These are phyloP conservation scores for Ctenodactylus gundi DNA, from an alignment of 2,113 vertebrate species.

Conservation along the genomic window DNA sequence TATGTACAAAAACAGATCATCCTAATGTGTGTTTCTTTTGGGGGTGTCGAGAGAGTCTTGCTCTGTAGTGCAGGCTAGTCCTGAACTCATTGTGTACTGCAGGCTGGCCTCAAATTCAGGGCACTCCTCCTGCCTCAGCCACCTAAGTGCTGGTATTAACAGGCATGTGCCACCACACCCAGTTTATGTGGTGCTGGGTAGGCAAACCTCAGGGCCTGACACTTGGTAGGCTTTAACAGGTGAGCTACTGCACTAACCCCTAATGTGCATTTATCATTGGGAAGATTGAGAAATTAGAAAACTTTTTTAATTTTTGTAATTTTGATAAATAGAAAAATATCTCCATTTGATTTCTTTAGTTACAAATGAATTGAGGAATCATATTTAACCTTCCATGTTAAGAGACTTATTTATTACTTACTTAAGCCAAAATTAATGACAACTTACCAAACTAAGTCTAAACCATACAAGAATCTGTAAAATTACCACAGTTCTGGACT, in stretches of 20 bases:
- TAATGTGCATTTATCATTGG: neutral
- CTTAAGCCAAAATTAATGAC: neutral
- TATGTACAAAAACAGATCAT: neutral
- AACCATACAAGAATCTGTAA: neutral
- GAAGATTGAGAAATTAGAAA: neutral
- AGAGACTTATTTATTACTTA: neutral
- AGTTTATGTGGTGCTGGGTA: too few relatives aligned
- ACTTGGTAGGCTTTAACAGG: too few relatives aligned
- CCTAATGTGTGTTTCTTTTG: neutral
- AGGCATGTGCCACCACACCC: too few relatives aligned
- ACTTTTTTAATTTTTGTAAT: neutral
- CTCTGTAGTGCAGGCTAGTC: too few relatives aligned
- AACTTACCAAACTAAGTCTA: neutral
- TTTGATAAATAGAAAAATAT: neutral
- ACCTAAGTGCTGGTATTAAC: too few relatives aligned
- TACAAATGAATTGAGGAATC: neutral
- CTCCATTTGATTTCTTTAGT: neutral
- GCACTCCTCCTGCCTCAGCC: too few relatives aligned
- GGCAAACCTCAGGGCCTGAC: too few relatives aligned
- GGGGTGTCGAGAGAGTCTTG: too few relatives aligned
- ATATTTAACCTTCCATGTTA: neutral
- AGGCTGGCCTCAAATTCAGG: too few relatives aligned
- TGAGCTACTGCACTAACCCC: too few relatives aligned
- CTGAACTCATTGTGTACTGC: too few relatives aligned
- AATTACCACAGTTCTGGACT: neutral